Evolutionary conservation across 2,888 invertebrate genomes (phyloP).

Genomic region (Eulithis prunata): DNA sequence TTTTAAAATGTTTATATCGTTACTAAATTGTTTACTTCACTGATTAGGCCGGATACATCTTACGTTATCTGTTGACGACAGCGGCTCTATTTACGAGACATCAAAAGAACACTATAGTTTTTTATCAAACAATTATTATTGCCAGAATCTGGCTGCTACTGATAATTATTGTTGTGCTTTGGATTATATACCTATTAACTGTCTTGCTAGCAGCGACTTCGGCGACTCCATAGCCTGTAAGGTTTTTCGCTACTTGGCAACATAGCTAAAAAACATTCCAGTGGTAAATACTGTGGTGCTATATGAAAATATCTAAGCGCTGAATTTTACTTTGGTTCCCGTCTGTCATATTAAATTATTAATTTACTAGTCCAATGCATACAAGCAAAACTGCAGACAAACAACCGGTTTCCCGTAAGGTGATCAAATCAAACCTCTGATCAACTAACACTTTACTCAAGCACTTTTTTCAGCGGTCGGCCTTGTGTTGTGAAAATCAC

Average conservation of each 20-base stretch:
- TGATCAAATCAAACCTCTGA: too few relatives aligned
- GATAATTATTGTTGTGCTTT: background rate
- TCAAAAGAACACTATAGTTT: constrained; percentile 28
- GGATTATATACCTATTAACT: background rate
- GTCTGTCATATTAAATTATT: too few relatives aligned
- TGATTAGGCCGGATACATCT: constrained; percentile 26
- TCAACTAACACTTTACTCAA: background rate
- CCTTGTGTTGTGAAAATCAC: constrained; percentile 27
- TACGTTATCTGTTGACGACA: constrained; percentile 28
- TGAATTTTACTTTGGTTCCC: too few relatives aligned
- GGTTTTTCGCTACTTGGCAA: too few relatives aligned
- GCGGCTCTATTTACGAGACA: constrained; percentile 35
- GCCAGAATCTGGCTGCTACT: constrained; percentile 5
- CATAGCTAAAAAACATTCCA: too few relatives aligned
- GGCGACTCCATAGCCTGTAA: too few relatives aligned
- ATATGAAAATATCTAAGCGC: too few relatives aligned
- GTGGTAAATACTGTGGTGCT: too few relatives aligned
- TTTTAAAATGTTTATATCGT: background rate
- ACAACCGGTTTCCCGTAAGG: too few relatives aligned
- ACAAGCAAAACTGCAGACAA: too few relatives aligned
- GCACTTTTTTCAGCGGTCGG: constrained; percentile 1
- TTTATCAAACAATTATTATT: constrained; percentile 21
- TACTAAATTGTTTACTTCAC: constrained; percentile 5
- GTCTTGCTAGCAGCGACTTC: too few relatives aligned
- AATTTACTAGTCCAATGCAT: too few relatives aligned